These are phyloP conservation scores for Periparus ater DNA, from an alignment of 2,797 vertebrate genomes.

Conservation along the genomic window DNA sequence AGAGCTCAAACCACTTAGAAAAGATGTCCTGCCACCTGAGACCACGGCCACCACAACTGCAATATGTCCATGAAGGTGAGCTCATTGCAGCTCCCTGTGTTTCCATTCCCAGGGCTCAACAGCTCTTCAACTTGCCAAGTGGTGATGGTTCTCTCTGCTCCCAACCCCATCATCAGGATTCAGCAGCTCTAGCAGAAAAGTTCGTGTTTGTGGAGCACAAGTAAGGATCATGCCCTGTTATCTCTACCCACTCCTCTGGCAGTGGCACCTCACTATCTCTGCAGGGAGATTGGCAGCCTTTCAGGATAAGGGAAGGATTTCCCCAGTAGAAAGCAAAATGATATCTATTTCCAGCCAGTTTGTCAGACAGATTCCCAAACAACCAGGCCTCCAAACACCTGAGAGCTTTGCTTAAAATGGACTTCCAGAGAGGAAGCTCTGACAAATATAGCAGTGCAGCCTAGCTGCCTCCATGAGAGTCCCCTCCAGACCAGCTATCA, in stretches of 20 bases:
- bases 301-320: neutral
- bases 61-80: neutral
- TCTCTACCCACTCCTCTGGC: neutral
- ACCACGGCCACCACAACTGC: neutral
- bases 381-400: neutral
- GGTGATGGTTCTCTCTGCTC: neutral
- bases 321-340: neutral
- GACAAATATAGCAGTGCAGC: neutral
- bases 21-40: neutral
- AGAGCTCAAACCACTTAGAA: neutral
- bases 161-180: fast-evolving
- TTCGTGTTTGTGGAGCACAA: neutral
- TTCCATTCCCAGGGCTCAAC: neutral
- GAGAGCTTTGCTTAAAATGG: neutral
- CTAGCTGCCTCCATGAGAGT: neutral
- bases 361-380: neutral
- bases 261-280: neutral
- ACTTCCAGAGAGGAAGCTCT: neutral
- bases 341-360: neutral
- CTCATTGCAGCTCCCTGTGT: neutral
- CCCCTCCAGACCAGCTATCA: neutral
- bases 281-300: neutral
- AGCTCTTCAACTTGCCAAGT: neutral
- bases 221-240: neutral
- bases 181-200: neutral